Evolutionary conservation across 2,113 vertebrate genomes (phyloP), one percentile per base, ranked within the genome.

Genomic region (Oncorhynchus tshawytscha): DNA sequence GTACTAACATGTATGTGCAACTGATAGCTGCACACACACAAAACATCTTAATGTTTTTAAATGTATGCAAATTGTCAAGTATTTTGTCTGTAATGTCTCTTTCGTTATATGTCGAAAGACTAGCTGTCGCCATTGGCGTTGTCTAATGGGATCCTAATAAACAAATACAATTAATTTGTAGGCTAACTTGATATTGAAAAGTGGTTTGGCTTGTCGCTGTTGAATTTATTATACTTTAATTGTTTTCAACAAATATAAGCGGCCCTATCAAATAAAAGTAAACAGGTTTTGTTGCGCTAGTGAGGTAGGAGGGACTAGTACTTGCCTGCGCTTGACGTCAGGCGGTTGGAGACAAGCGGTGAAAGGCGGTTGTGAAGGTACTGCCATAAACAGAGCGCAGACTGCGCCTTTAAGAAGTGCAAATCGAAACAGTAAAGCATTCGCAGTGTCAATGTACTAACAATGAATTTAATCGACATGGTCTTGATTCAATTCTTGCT

Each of bases 401-500:
- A 74, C 82, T 85, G 70, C 49, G 81, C 84, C 88, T 91, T 89
- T 85, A 91, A 92, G 86, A 82, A 68, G 49, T 71, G 73, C 71
- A 77, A 79, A 85, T 24, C 86, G 74, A 84, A 91, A 91, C 75
- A 79, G 85, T 76, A 74, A 75, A 76, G 39, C 76, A 16, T 76
- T 77, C 62, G 67, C 71, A 67, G 59, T 57, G 48, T 84, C 60
- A 72, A 84, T 80, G 80, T 73, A n/a, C 74, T 78, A 4, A 86
- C 81, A 66, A 83, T 87, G 82, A 68, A 78, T 84, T 86, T 87
- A 72, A 75, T 82, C 85, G 84, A 86, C 77, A 93, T 92, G 91
- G 74, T 82, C 77, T 80, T 88, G 70, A 13, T 92, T 4, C 87
- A 88, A 81, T 25, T 91, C 57, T 13, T 90, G 24, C 11, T 93